Conservation (phyloP, 2,797 vertebrate genomes). For the Acanthiza pusilla region DNA sequence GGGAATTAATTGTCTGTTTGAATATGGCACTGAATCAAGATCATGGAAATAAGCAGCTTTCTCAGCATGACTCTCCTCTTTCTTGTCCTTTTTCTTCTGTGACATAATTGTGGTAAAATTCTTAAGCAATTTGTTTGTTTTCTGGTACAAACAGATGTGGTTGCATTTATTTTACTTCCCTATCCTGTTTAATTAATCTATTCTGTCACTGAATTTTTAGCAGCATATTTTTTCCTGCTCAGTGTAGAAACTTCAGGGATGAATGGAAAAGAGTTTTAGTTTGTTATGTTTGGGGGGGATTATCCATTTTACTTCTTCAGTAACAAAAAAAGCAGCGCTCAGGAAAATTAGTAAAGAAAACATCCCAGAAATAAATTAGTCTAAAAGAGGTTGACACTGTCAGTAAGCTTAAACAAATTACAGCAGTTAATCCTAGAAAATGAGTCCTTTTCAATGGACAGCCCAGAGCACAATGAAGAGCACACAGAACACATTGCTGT, state of each 20-base stretch:
- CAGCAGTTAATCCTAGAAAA: background rate
- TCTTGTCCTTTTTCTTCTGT: background rate
- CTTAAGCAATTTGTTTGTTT: background rate
- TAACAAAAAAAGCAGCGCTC: background rate
- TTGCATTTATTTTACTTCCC: background rate
- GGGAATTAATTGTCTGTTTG: background rate
- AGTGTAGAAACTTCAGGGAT: background rate
- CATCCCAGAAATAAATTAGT: background rate
- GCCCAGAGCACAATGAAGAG: background rate
- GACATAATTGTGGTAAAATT: background rate
- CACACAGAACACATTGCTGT: background rate
- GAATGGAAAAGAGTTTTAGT: background rate
- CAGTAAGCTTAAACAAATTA: background rate
- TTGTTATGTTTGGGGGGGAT: background rate
- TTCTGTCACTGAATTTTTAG: background rate
- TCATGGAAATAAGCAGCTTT: background rate
- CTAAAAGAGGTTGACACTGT: background rate
- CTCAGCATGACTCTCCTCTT: background rate
- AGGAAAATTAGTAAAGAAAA: background rate
- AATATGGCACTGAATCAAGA: background rate
- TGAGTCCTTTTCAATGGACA: background rate
- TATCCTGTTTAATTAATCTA: background rate
- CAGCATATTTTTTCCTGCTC: background rate
- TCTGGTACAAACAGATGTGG: background rate
- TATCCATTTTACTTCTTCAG: background rate